phyloP scores from a whole-genome alignment of 2,888 invertebrate genomes.

The Thyatira batis region DNA sequence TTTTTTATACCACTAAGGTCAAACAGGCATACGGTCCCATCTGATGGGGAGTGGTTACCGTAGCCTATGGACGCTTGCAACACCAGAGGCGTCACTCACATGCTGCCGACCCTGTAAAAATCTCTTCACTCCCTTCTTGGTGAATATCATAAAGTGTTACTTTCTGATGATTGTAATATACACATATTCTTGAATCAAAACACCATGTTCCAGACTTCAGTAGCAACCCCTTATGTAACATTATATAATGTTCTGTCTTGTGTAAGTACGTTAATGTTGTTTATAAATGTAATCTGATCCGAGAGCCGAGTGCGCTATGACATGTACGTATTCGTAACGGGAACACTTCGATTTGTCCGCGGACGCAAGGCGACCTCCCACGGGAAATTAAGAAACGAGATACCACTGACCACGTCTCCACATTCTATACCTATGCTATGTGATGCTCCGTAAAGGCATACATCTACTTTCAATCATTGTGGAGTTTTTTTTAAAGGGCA shows the following conservation, averaged over 20 bases:
- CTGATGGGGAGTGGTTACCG: no score
- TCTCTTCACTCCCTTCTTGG: no score
- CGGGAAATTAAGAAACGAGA: slow-evolving; percentile 76
- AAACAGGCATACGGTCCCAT: no score
- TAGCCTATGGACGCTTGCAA: no score
- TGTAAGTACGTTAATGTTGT: slow-evolving; percentile 42
- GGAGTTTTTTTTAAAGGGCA: slow-evolving; percentile 16
- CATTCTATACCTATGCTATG: slow-evolving; percentile 30
- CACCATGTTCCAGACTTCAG: no score
- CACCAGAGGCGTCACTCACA: no score
- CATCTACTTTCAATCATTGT: slow-evolving; percentile 39
- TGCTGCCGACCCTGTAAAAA: no score
- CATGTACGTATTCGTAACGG: slow-evolving; percentile 45
- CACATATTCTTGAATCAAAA: no score
- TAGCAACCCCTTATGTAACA: neutral
- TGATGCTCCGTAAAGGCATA: slow-evolving; percentile 22
- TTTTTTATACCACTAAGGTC: no score
- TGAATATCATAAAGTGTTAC: no score
- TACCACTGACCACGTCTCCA: slow-evolving; percentile 64
- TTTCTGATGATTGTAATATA: no score
- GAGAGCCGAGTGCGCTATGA: slow-evolving; percentile 47
- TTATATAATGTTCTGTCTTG: slow-evolving; percentile 2
- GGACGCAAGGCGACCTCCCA: slow-evolving; percentile 60
- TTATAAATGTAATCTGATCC: slow-evolving; percentile 58
- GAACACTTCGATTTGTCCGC: slow-evolving; percentile 73